phyloP scores from a whole-genome alignment of 2,797 vertebrate genomes.

The Tachyglossus aculeatus region DNA sequence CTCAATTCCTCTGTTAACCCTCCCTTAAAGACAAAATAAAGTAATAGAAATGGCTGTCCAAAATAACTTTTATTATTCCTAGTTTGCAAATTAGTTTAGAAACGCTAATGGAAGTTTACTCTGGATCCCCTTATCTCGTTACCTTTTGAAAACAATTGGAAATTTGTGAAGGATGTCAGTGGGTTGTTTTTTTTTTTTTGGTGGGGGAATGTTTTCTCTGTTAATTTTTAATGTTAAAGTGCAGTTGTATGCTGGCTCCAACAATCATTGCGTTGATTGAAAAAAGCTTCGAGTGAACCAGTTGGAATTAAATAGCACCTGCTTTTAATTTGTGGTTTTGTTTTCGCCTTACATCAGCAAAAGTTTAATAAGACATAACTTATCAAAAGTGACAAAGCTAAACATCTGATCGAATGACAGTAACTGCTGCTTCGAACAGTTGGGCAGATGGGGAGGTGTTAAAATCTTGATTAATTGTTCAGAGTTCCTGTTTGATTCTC shows the following conservation, averaged over 20 bases:
- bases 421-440: conserved; percentile 73
- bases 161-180: conserved; percentile 24
- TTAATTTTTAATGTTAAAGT: conserved; percentile 42
- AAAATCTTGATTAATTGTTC: conserved; percentile 88
- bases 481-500: conserved; percentile 44
- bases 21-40: no score
- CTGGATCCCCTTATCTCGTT: no score
- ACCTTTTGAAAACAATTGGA: conserved; percentile 48
- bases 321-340: conserved; percentile 67
- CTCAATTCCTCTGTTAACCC: no score
- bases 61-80: no score
- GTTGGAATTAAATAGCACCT: conserved; percentile 68
- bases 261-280: not conserved
- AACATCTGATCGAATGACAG: conserved; percentile 71
- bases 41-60: no score
- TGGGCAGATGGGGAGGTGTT: conserved; percentile 89
- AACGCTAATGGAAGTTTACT: no score
- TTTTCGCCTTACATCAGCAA: conserved; percentile 58
- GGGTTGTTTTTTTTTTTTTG: conserved; percentile 40
- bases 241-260: not conserved
- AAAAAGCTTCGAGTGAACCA: conserved; percentile 39
- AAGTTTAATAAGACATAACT: conserved; percentile 59
- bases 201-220: no score
- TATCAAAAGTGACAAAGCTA: conserved; percentile 58
- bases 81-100: no score